Evolutionary conservation across 2,113 vertebrate species (phyloP).

Genomic region (Eulacestoma nigropectus): DNA sequence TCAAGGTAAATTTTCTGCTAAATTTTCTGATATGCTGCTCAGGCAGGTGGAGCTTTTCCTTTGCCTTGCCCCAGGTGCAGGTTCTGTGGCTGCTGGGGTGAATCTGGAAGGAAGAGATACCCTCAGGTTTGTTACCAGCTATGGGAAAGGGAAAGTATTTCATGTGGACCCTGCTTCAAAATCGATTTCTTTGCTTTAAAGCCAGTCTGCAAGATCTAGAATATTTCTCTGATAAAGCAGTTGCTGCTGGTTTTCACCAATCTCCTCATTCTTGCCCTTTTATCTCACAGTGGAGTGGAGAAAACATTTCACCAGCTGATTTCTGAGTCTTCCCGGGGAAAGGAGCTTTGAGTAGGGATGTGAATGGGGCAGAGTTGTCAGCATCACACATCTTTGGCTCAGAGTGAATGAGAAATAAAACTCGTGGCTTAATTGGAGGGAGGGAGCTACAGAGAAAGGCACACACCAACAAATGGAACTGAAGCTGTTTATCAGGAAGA

Average conservation of each 20-base stretch:
- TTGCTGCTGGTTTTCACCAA: neutral
- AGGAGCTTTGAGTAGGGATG: neutral
- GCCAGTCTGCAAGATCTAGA: neutral
- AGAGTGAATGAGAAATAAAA: neutral
- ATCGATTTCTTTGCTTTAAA: rapidly evolving
- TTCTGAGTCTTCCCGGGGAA: neutral
- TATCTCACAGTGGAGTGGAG: neutral
- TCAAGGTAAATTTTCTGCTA: neutral
- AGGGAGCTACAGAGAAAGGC: neutral
- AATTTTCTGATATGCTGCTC: neutral
- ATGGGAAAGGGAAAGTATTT: neutral
- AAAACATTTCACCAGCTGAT: neutral
- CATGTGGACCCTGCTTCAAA: neutral
- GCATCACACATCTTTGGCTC: neutral
- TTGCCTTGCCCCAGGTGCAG: neutral
- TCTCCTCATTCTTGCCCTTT: neutral
- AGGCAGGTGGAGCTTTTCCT: neutral
- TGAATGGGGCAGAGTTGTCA: neutral
- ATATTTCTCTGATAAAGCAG: neutral
- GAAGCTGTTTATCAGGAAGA: neutral
- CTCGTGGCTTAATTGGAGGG: neutral
- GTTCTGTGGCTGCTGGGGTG: neutral
- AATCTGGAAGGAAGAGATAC: neutral
- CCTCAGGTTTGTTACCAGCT: neutral
- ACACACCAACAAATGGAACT: neutral